phyloP scores from a whole-genome alignment of 2,113 vertebrate species.

The Garra rufa region DNA sequence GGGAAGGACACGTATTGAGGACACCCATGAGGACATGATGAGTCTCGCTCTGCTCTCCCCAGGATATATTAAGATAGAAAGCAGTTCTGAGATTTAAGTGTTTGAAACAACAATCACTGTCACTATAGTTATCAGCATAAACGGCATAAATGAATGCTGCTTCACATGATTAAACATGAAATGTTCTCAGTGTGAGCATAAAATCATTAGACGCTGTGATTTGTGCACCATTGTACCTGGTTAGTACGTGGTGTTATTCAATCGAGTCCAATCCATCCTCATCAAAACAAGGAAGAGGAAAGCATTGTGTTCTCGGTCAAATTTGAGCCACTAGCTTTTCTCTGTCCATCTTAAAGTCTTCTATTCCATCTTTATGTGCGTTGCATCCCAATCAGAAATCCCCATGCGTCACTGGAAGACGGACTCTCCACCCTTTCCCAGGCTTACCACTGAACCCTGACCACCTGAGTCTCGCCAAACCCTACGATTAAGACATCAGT shows the following conservation, averaged over 20 bases:
- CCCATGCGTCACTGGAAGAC: constrained; percentile 28
- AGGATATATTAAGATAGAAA: constrained; percentile 16
- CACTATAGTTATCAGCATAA: not conserved
- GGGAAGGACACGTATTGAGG: constrained; percentile 46
- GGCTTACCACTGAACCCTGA: constrained; percentile 21
- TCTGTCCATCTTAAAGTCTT: not conserved
- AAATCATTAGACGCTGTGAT: not conserved
- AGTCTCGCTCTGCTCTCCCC: constrained; percentile 12
- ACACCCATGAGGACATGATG: constrained; percentile 28
- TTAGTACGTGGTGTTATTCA: not conserved
- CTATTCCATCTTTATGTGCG: not conserved
- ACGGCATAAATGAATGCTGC: not conserved
- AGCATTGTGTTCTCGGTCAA: not conserved
- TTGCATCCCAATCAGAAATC: constrained; percentile 49
- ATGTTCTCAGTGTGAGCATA: not conserved
- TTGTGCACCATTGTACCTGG: not conserved
- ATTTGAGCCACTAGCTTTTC: not conserved
- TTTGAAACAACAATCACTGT: not conserved
- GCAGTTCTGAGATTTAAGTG: not conserved
- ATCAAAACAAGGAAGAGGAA: not conserved
- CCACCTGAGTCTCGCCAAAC: constrained; percentile 22
- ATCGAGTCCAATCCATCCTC: not conserved
- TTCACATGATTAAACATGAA: not conserved
- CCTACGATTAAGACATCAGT: constrained; percentile 49
- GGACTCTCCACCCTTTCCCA: constrained; percentile 33